Percentiles rank a stretch among this genome's conserved stretches.
These are phyloP conservation scores for Cyprinodon variegatus DNA, from an alignment of 2,113 vertebrate genomes.

Conservation along the genomic window DNA sequence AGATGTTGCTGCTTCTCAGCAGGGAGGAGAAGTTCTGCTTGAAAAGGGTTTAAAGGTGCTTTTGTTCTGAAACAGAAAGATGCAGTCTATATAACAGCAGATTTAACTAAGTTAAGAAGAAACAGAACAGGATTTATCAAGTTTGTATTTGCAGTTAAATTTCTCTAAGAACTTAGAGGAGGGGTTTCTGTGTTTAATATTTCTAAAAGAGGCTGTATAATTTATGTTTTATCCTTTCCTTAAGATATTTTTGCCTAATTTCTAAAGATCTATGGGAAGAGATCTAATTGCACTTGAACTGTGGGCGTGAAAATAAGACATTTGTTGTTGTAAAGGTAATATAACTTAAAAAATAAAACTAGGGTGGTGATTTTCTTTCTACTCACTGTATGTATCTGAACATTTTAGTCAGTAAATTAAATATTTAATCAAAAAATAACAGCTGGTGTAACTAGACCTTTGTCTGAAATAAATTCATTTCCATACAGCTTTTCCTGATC, in stretches of 20 bases:
- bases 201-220: not conserved
- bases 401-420: not conserved
- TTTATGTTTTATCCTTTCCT: not conserved
- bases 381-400: no score
- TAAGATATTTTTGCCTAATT: not conserved
- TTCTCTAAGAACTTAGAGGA: not conserved
- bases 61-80: not conserved
- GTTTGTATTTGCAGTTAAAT: not conserved
- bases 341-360: no score
- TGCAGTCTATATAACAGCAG: not conserved
- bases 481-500: not conserved
- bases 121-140: not conserved
- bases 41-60: not conserved
- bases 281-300: not conserved
- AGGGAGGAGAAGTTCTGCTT: conserved; percentile 36
- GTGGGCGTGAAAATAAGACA: no score
- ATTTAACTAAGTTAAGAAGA: not conserved
- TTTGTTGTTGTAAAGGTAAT: no score
- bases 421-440: no score
- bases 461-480: not conserved
- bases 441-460: not conserved
- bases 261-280: not conserved
- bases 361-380: no score
- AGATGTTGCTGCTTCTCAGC: conserved; percentile 29
- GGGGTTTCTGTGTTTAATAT: not conserved